Evolutionary conservation across 2,888 invertebrate species (phyloP).

Genomic region (Idaea biselata): DNA sequence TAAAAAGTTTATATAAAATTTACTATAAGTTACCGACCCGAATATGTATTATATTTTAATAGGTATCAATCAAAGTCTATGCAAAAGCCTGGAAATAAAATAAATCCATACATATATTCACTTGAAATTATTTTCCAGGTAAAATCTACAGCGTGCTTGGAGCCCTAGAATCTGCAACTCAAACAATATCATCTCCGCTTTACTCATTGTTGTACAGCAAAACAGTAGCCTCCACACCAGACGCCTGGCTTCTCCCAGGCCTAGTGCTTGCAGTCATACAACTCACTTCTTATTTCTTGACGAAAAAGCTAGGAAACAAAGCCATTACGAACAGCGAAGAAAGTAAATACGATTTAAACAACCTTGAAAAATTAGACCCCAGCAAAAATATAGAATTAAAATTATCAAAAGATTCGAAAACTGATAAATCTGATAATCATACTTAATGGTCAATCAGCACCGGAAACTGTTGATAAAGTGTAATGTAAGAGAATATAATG

Average conservation of each 20-base stretch:
- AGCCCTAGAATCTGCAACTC: constrained; percentile 70
- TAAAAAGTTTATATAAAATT: too few species aligned
- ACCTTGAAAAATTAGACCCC: constrained; percentile 1
- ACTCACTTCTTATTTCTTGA: constrained; percentile 54
- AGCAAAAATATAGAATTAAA: constrained; percentile 18
- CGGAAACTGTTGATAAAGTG: constrained; percentile 17
- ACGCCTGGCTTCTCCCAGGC: constrained; percentile 70
- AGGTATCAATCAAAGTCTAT: too few species aligned
- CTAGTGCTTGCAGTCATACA: constrained; percentile 55
- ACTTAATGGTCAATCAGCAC: constrained; percentile 12
- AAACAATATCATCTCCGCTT: constrained; percentile 64
- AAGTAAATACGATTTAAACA: constrained; percentile 4
- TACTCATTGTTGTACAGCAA: constrained; percentile 68
- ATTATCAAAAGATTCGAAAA: constrained; percentile 16
- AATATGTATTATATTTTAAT: too few species aligned
- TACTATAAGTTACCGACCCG: too few species aligned
- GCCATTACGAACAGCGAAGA: constrained; percentile 17
- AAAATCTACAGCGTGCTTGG: constrained; percentile 76
- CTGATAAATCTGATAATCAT: constrained; percentile 7
- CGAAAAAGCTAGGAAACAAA: constrained; percentile 42
- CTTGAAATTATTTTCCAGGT: constrained; percentile 49
- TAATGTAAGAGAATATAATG: not conserved
- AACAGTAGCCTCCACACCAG: constrained; percentile 61
- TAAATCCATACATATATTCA: too few species aligned
- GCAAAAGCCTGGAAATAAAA: too few species aligned